Conservation (phyloP, 2,113 vertebrate genomes). For the Campylorhamphus procurvoides region DNA sequence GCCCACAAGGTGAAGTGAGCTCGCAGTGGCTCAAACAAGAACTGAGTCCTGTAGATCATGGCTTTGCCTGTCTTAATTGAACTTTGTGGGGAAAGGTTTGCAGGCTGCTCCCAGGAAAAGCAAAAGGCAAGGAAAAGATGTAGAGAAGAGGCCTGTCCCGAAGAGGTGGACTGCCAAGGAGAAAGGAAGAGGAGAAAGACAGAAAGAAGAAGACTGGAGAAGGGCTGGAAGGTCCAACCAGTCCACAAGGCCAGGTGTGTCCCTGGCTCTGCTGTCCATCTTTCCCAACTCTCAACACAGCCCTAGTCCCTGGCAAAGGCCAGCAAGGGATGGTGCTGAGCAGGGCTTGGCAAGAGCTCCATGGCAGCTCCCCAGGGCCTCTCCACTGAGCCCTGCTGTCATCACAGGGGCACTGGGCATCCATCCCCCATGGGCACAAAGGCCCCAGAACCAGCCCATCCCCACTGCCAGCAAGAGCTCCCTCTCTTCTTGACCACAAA, state of each 20-base stretch:
- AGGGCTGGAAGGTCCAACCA: not conserved
- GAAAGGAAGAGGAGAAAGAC: not conserved
- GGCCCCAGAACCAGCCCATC: not conserved
- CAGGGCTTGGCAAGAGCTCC: not conserved
- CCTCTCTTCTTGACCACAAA: not conserved
- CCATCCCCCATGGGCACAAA: not conserved
- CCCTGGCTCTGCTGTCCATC: not conserved
- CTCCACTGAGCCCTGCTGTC: not conserved
- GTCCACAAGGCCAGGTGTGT: not conserved
- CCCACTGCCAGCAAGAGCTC: not conserved
- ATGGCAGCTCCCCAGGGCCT: not conserved
- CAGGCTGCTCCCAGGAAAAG: not conserved
- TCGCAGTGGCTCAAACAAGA: not conserved
- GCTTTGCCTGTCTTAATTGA: not conserved
- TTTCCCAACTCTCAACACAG: not conserved
- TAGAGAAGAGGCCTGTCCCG: not conserved
- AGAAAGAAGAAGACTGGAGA: not conserved
- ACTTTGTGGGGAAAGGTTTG: not conserved
- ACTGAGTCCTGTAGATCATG: not conserved
- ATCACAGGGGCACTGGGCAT: not conserved
- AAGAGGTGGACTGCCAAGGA: not conserved
- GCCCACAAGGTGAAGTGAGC: not conserved
- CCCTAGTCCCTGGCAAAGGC: not conserved
- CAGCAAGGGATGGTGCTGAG: not conserved
- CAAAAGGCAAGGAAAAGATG: not conserved